Evolutionary conservation across 1,140 invertebrate species (phyloP).

Genomic region (Scaptomyza pallida): DNA sequence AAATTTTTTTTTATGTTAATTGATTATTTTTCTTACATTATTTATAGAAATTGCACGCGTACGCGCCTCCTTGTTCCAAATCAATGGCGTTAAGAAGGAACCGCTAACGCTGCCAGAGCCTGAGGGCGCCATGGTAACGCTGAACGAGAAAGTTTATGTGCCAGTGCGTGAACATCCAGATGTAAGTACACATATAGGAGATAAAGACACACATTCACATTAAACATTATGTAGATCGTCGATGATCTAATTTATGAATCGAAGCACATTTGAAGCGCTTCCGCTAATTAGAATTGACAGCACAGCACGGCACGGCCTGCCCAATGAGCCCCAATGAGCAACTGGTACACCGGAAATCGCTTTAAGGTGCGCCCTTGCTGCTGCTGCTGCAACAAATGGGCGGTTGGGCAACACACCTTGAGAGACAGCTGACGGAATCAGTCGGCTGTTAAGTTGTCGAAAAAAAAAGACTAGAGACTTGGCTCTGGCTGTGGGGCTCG

Average conservation of each 20-base stretch:
- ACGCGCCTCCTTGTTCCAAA: slow-evolving; percentile 98
- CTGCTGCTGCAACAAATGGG: slow-evolving; percentile 57
- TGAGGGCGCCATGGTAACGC: slow-evolving; percentile 94
- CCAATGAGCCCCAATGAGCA: slow-evolving; percentile 69
- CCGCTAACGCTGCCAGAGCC: slow-evolving; percentile 96
- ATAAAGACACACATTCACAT: background rate
- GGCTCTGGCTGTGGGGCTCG: slow-evolving; percentile 41
- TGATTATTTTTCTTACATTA: background rate
- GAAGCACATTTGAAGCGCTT: slow-evolving; percentile 68
- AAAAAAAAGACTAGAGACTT: slow-evolving; percentile 27
- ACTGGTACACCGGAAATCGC: slow-evolving; percentile 81
- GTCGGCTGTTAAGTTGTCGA: slow-evolving; percentile 67
- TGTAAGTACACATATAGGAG: slow-evolving; percentile 90
- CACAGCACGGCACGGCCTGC: slow-evolving; percentile 51
- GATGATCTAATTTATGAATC: slow-evolving; percentile 80
- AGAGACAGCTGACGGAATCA: slow-evolving; percentile 51
- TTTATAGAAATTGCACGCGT: slow-evolving; percentile 99
- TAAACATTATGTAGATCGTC: slow-evolving; percentile 18
- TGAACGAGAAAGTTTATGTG: slow-evolving; percentile 99
- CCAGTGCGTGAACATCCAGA: slow-evolving; percentile 99
- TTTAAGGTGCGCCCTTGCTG: slow-evolving; percentile 69
- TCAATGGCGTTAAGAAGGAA: slow-evolving; percentile 97
- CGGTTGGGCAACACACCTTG: slow-evolving; percentile 55
- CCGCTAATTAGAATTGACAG: slow-evolving; percentile 80
- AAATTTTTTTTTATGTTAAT: slow-evolving; percentile 16